These are phyloP conservation scores for Leptogaster cylindrica DNA, from an alignment of 2,888 invertebrate species.

Conservation along the genomic window DNA sequence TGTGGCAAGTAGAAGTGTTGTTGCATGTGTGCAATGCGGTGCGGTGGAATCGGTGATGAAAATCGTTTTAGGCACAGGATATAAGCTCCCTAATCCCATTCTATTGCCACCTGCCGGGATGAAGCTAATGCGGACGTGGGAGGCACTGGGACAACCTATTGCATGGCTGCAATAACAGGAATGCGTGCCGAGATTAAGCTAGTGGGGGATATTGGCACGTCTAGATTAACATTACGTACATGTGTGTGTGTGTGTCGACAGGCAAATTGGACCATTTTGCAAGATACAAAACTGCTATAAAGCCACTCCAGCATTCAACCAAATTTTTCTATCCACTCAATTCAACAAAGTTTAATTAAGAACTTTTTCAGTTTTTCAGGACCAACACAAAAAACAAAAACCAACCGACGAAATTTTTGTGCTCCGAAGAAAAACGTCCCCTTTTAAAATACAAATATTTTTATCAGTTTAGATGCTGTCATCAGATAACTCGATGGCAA, in stretches of 20 bases:
- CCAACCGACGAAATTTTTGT: too few relatives aligned
- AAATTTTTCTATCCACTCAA: neutral
- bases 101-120: neutral
- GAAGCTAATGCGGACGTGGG: too few relatives aligned
- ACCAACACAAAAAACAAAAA: too few relatives aligned
- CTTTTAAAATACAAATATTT: too few relatives aligned
- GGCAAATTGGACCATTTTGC: too few relatives aligned
- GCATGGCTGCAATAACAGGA: neutral
- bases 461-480: too few relatives aligned
- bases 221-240: neutral
- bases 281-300: too few relatives aligned
- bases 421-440: too few relatives aligned
- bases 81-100: constrained; percentile 13
- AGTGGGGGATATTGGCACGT: constrained; percentile 1
- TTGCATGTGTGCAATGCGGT: neutral
- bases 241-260: too few relatives aligned
- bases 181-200: constrained; percentile 6
- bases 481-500: too few relatives aligned
- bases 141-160: neutral
- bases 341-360: neutral
- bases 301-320: too few relatives aligned
- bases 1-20: neutral
- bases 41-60: neutral
- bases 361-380: neutral
- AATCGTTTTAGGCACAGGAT: constrained; percentile 10